A percentile compares a stretch with the other conserved stretches of the same genome.
These are phyloP conservation scores for Phalacrocorax carbo DNA, from an alignment of 2,113 vertebrate species.

Conservation along the genomic window DNA sequence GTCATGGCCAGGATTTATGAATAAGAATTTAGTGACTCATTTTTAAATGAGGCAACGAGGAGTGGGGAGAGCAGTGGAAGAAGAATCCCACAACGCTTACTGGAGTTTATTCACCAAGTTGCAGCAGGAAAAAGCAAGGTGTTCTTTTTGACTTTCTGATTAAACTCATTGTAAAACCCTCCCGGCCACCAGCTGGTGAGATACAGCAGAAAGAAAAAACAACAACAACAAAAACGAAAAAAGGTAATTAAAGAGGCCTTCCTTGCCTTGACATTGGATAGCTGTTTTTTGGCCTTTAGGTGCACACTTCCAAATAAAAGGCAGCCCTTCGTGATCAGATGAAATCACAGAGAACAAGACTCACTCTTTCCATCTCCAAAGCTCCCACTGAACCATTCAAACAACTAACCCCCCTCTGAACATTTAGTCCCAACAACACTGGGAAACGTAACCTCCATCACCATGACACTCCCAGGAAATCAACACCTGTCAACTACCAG, in stretches of 20 bases:
- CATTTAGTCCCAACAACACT: slow-evolving; percentile 59
- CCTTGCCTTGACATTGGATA: slow-evolving; percentile 69
- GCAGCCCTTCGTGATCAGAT: neutral
- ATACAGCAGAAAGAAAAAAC: neutral
- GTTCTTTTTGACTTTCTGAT: slow-evolving; percentile 33
- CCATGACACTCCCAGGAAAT: slow-evolving; percentile 63
- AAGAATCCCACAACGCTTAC: neutral
- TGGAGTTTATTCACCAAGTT: neutral
- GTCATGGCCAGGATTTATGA: neutral
- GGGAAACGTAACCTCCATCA: slow-evolving; percentile 74
- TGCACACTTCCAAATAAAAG: slow-evolving; percentile 44
- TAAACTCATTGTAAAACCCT: slow-evolving; percentile 9
- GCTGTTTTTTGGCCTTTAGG: slow-evolving; percentile 56
- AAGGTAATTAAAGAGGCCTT: slow-evolving; percentile 32
- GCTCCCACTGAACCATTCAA: neutral
- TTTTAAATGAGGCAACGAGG: neutral
- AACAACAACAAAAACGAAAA: neutral
- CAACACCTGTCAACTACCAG: slow-evolving; percentile 51
- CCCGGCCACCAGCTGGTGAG: slow-evolving; percentile 41
- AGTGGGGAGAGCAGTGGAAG: neutral
- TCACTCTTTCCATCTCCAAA: slow-evolving; percentile 52
- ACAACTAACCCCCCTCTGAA: slow-evolving; percentile 42
- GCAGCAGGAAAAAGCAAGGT: neutral
- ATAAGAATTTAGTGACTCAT: neutral
- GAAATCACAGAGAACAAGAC: slow-evolving; percentile 39